Conservation (phyloP, 2,888 invertebrate genomes). For the Callyntrura guangdongensis region DNA sequence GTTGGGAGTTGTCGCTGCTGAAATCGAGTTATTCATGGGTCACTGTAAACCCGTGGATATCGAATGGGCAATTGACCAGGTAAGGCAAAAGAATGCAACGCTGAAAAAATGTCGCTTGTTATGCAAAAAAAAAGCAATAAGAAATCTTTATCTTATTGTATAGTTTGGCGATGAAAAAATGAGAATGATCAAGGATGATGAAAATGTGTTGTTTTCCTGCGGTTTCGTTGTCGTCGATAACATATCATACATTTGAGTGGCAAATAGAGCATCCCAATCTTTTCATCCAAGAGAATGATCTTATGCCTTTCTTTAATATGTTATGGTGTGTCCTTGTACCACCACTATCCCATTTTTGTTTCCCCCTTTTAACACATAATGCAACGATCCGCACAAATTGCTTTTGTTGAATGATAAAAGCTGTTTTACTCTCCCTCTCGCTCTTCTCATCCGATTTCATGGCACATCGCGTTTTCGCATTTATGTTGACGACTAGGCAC, state of each 20-base stretch:
- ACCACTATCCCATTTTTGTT: conserved; percentile 16
- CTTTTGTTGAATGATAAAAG: conserved; percentile 60
- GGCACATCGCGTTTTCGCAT: conserved; percentile 62
- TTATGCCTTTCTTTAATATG: not conserved
- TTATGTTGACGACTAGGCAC: conserved; percentile 33
- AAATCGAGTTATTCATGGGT: conserved; percentile 90
- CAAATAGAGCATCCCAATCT: conserved; percentile 1
- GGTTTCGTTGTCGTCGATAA: not conserved
- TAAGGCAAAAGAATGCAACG: conserved; percentile 84
- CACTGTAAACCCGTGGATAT: conserved; percentile 89
- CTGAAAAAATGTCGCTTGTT: not conserved
- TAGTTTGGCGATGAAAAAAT: too few species aligned
- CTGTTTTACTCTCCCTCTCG: conserved; percentile 52
- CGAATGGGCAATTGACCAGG: conserved; percentile 92
- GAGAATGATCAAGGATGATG: not conserved
- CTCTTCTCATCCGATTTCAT: conserved; percentile 67
- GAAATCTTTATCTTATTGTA: not conserved
- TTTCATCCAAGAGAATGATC: not conserved
- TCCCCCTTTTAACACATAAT: not conserved
- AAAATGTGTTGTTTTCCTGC: conserved; percentile 14
- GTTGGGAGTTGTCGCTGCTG: conserved; percentile 88
- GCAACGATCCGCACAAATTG: conserved; percentile 15
- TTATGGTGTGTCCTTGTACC: not conserved
- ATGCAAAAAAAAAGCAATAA: not conserved
- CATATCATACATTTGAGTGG: not conserved